Percentiles rank a stretch among this genome's conserved stretches.
These are phyloP conservation scores for Cranoglanis bouderius DNA, from an alignment of 2,113 vertebrate genomes.

Conservation along the genomic window DNA sequence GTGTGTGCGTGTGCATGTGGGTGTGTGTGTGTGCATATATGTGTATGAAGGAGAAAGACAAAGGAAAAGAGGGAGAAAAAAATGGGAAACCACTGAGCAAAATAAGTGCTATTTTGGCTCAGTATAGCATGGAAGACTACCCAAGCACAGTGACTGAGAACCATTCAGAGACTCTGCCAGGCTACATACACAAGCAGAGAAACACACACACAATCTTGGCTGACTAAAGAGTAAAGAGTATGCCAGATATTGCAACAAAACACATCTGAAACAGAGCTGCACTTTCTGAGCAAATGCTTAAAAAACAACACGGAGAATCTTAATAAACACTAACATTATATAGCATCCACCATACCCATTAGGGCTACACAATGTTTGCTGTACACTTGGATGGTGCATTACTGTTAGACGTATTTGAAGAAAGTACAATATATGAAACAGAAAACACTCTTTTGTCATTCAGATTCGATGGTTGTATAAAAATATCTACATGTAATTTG, in stretches of 20 bases:
- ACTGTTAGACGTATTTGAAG: neutral
- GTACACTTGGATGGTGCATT: neutral
- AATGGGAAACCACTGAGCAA: neutral
- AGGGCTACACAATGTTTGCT: neutral
- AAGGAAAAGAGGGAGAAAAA: neutral
- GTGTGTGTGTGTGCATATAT: neutral
- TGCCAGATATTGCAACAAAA: neutral
- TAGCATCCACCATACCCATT: neutral
- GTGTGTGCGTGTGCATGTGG: neutral
- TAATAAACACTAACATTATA: neutral
- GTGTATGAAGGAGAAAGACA: neutral
- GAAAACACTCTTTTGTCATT: neutral
- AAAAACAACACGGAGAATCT: neutral
- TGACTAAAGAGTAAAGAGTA: neutral
- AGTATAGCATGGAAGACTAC: neutral
- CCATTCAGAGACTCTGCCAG: neutral
- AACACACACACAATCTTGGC: neutral
- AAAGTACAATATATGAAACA: neutral
- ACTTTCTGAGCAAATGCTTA: neutral
- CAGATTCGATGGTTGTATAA: neutral
- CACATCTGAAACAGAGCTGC: neutral
- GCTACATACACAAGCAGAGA: neutral
- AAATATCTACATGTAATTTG: neutral
- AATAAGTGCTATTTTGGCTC: conserved; percentile 20
- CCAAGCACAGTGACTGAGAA: neutral